Base-by-base conservation (phyloP, 2,888 invertebrate genomes). In the Ophonus ardosiacus region DNA sequence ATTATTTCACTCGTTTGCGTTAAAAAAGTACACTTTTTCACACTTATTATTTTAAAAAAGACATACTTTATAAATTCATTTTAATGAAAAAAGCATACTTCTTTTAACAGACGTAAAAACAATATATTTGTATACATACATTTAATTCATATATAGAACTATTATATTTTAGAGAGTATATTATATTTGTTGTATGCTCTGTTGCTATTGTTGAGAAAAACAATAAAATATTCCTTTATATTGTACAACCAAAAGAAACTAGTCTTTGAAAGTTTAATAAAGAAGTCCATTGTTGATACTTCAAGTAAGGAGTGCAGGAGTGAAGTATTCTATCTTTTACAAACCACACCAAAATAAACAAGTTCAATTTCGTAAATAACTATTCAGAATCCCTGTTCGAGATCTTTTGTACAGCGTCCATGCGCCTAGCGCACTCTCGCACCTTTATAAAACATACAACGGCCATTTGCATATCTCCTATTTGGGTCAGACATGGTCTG, bases 391-490 rank as follows among this genome's bases (percentile, higher is more conserved):
- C 65, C 17, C 81, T 81, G 81, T 31, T 17, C 8, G 21, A 38
- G 82, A 74, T 81, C 68, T 82, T 82, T 82, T 82, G 82, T 82
- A 82, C 31, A 43, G 13, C 31, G 40, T n/a, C 68, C 57, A 82
- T 74, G 82, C 74, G 21, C 68, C 2, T 0, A 7, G 15, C 17
- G n/a, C 31, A n/a, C 68, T 13, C 68, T 82, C 57, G 24, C 71
- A 56, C 51, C 82, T 82, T 82, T 82, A 82, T 82, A 82, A 82
- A 82, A 82, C 82, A 82, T 82, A 82, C 82, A 82, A 82, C 82
- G 59, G 51, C 24, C 59, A 74, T 82, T 82, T 82, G 82, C 82
- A 82, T 82, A 82, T 82, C 74, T 82, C 71, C 59, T 82, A 82
- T 82, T 82, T 71, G 82, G 82, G 82, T 82, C 82, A 82, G 56